These are phyloP conservation scores for Emmelina monodactyla DNA, from an alignment of 2,888 invertebrate species.

Conservation along the genomic window DNA sequence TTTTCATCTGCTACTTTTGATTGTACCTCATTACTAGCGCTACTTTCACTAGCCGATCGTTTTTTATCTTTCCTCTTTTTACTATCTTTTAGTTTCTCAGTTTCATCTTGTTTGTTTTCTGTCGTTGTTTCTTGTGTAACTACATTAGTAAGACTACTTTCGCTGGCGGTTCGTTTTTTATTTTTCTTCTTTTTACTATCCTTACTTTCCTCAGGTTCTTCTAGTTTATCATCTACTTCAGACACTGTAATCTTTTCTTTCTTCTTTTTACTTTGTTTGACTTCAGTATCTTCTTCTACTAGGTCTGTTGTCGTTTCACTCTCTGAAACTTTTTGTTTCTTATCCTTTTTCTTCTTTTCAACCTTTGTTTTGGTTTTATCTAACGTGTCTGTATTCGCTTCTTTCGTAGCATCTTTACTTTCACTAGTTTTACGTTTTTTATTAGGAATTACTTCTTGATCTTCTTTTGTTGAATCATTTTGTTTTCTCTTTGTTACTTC, in stretches of 20 bases:
- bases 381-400: conserved; percentile 9
- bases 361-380: conserved; percentile 13
- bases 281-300: conserved; percentile 6
- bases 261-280: conserved; percentile 1
- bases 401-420: conserved; percentile 3
- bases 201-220: conserved; percentile 1
- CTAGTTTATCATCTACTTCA: conserved; percentile 2
- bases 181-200: conserved; percentile 8
- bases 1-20: not conserved
- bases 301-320: conserved; percentile 10
- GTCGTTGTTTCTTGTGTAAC: conserved; percentile 13
- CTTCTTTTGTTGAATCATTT: conserved; percentile 7
- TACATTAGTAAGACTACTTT: conserved; percentile 13
- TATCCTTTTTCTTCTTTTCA: conserved; percentile 15
- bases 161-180: conserved; percentile 13
- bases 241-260: no score
- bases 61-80: no score
- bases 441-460: conserved; percentile 11
- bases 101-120: not conserved
- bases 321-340: conserved; percentile 11
- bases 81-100: no score
- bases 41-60: no score
- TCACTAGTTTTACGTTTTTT: conserved; percentile 17
- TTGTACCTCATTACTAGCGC: no score
- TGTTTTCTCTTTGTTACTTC: conserved; percentile 24